phyloP scores from a whole-genome alignment of 1,140 invertebrate species.

The Pristionchus pacificus region DNA sequence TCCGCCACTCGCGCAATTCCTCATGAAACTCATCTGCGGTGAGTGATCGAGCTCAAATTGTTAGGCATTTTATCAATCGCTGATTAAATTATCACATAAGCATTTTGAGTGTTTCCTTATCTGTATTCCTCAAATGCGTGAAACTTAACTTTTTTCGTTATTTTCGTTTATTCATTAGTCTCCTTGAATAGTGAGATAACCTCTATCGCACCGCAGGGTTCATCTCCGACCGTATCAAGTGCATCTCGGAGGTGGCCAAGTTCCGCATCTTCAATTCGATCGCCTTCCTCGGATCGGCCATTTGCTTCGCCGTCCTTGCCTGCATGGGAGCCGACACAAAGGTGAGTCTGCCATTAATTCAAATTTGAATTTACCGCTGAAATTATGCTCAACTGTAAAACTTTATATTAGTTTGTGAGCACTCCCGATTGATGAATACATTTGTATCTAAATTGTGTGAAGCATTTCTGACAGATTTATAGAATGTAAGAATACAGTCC shows the following conservation, averaged over 20 bases:
- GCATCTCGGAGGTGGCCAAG: constrained; percentile 49
- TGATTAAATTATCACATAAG: constrained; percentile 29
- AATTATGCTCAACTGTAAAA: too few species aligned
- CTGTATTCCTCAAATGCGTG: constrained; percentile 24
- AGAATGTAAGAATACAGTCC: too few species aligned
- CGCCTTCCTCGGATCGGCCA: constrained; percentile 46
- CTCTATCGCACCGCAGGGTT: constrained; percentile 1
- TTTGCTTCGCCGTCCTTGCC: constrained; percentile 45
- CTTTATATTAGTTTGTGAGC: too few species aligned
- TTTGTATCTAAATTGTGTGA: too few species aligned
- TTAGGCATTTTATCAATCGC: constrained; percentile 28
- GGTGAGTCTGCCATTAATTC: constrained; percentile 8
- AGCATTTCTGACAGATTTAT: constrained; percentile 1
- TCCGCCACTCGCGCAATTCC: constrained; percentile 51
- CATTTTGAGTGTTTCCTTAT: constrained; percentile 34
- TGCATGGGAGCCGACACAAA: constrained; percentile 37
- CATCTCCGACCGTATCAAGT: constrained; percentile 36
- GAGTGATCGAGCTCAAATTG: constrained; percentile 36
- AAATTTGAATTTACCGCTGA: too few species aligned
- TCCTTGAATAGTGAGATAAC: too few species aligned
- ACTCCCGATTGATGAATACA: too few species aligned
- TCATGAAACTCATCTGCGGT: constrained; percentile 47
- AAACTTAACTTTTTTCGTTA: background rate
- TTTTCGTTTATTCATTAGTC: too few species aligned
- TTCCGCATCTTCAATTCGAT: constrained; percentile 51